Evolutionary conservation across 2,888 invertebrate species (phyloP), one percentile per base, ranked within the genome.

Genomic region (Oxycera nigricornis): DNA sequence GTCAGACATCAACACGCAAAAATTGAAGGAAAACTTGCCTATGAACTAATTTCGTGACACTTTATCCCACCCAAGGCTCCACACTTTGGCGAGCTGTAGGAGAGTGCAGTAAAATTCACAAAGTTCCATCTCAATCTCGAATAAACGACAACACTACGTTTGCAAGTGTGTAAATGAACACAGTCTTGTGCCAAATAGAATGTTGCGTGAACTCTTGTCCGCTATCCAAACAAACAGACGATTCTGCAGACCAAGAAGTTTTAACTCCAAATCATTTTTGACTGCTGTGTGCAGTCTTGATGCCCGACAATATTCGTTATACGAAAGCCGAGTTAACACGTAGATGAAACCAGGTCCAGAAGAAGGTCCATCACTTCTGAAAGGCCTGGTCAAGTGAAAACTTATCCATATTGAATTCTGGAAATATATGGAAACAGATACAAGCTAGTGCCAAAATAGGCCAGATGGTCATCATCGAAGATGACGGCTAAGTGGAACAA

Each of bases 31-130:
- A 17, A 30, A 1, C 31, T 55, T 2, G 22, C 4, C 7, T 1
- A 72, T 9, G 39, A 73, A 1, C 2, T 20, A 2, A 59, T 72
- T 2, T 2, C 30, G 24, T 72, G 55, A 28, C 72, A 72, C 26
- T 39, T 57, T 22, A 72, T 72, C 11, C 59, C 59, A n/a, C 57
- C 59, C 14, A 39, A 41, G 11, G 35, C 72, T 35, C n/a, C n/a
- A n/a, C n/a, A n/a, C n/a, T n/a, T 73, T 4, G 50, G 72, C 1
- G 62, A 55, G 20, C 24, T 73, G 35, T 73, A 46, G 73, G 73
- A 73, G 11, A 68, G 68, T 30, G 74, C 59, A 26, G 59, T 74
- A 7, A 74, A 74, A 35, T 74, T 68, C 1, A 68, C 55, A 46
- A 74, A 74, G 39, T 39, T 2, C 41, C 74, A 52, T 9, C 57